Base-by-base conservation (phyloP, 2,888 invertebrate species). In the Thereva nobilitata region DNA sequence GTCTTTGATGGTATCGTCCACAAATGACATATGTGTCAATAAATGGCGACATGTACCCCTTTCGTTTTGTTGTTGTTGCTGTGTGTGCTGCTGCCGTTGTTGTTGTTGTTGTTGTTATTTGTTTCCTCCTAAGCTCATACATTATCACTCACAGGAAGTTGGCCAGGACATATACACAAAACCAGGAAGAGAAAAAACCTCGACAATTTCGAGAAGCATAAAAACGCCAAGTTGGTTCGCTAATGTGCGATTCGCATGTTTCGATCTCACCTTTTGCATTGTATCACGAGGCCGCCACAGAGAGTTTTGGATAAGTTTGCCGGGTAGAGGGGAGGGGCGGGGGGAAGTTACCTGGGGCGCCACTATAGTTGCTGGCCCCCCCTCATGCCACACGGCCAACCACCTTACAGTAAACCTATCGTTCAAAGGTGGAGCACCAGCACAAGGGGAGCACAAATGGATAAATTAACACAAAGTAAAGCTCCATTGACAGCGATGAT, bases 1-100 rank as follows among this genome's bases (percentile, higher is more conserved):
- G 56, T 63, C 38, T 44, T 45, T 54, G 63, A 63, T 63, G 54
- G 50, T 68, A 65, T 64, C 67, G 53, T 45, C 35, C 45, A 45
- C 23, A 8, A 38, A 68, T 68, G 68, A 68, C 68, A 68, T 64
- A 68, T 68, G 64, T 66, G 68, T 66, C 66, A 68, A 68, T 68
- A 66, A 68, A 63, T 53, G 64, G 40, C 35, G 47, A 55, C 50
- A 42, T 54, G 23, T 67, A 50, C 44, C 8, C 64, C 49, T 61
- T 61, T 49, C 38, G 23, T 38, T 10, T 47, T 49, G 40, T 35
- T 35, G 40, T 5, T 10, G 45, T 41, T 34, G 35, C 4, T 5
- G 47, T 7, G n/a, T n/a, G n/a, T n/a, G n/a, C n/a, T n/a, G n/a
- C n/a, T n/a, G n/a, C 45, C 38, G 40, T 5, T 10, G 45, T 41